Conservation (phyloP, 2,888 invertebrate species). For the Sminthurinus aureus region DNA sequence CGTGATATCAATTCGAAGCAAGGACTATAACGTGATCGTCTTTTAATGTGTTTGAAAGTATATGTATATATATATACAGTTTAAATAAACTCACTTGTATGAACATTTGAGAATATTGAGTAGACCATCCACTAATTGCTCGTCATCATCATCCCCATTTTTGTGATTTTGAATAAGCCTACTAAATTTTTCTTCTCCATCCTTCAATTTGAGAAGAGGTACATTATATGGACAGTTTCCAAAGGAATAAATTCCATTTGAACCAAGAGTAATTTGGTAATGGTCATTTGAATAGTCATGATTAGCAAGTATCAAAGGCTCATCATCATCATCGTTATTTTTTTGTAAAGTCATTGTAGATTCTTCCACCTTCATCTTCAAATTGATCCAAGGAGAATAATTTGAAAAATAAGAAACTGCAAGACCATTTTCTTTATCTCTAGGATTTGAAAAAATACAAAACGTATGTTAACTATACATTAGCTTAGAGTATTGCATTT, state of each 20-base stretch:
- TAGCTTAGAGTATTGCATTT: too few relatives aligned
- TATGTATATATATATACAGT: not conserved
- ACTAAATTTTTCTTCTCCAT: slow-evolving; percentile 70
- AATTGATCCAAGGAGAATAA: slow-evolving; percentile 18
- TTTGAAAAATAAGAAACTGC: slow-evolving; percentile 26
- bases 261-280: slow-evolving; percentile 9
- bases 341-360: not conserved
- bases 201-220: slow-evolving; percentile 74
- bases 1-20: too few relatives aligned
- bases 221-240: slow-evolving; percentile 73
- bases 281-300: slow-evolving; percentile 7
- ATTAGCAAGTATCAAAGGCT: too few relatives aligned
- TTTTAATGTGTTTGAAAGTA: not conserved
- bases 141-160: slow-evolving; percentile 63
- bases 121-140: slow-evolving; percentile 68
- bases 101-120: slow-evolving; percentile 70
- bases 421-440: slow-evolving; percentile 27
- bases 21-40: not conserved
- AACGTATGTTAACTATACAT: too few relatives aligned
- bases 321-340: not conserved
- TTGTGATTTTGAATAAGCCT: slow-evolving; percentile 67
- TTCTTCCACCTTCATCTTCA: not conserved
- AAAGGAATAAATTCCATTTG: slow-evolving; percentile 66
- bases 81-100: slow-evolving; percentile 66
- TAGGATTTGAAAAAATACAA: too few relatives aligned